Percentiles rank a stretch among this genome's conserved stretches.
Evolutionary conservation across 2,888 invertebrate genomes (phyloP).

Genomic region (Clivina fossor): DNA sequence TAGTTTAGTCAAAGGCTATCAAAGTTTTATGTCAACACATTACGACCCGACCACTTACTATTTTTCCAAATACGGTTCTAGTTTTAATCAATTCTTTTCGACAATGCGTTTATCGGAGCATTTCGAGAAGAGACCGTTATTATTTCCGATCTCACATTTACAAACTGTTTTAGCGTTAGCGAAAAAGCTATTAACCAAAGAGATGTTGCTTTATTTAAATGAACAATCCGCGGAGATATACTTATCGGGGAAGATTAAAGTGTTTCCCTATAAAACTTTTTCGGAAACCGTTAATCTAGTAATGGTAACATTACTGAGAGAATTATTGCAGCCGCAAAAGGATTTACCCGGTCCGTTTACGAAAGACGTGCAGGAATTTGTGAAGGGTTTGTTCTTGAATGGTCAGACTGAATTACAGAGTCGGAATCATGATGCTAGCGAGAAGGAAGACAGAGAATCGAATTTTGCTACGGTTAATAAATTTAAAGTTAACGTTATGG

Average conservation of each 20-base stretch:
- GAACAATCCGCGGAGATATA: constrained; percentile 81
- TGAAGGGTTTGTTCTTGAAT: constrained; percentile 73
- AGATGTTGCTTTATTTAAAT: constrained; percentile 77
- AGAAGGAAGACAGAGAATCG: constrained; percentile 78
- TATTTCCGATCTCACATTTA: constrained; percentile 76
- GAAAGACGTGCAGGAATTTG: constrained; percentile 76
- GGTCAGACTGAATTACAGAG: constrained; percentile 93
- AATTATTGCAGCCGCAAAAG: constrained; percentile 86
- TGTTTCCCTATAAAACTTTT: constrained; percentile 91
- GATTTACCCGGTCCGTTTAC: constrained; percentile 89
- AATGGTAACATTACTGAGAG: constrained; percentile 86
- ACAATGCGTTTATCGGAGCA: constrained; percentile 77
- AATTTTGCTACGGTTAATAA: constrained; percentile 83
- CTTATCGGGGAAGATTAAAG: constrained; percentile 66
- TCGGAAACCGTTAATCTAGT: constrained; percentile 94
- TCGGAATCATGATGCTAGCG: constrained; percentile 81
- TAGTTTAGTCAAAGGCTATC: constrained; percentile 44
- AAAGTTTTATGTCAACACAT: constrained; percentile 64
- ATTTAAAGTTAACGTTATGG: constrained; percentile 93
- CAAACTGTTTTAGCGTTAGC: constrained; percentile 78
- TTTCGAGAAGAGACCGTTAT: constrained; percentile 66
- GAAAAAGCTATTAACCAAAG: constrained; percentile 84
- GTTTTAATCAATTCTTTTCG: constrained; percentile 88
- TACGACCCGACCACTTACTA: constrained; percentile 84
- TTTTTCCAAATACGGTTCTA: constrained; percentile 89